Evolutionary conservation across 2,888 invertebrate species (phyloP), one percentile per base, ranked within the genome.

Genomic region (Lamellibrachia satsuma): DNA sequence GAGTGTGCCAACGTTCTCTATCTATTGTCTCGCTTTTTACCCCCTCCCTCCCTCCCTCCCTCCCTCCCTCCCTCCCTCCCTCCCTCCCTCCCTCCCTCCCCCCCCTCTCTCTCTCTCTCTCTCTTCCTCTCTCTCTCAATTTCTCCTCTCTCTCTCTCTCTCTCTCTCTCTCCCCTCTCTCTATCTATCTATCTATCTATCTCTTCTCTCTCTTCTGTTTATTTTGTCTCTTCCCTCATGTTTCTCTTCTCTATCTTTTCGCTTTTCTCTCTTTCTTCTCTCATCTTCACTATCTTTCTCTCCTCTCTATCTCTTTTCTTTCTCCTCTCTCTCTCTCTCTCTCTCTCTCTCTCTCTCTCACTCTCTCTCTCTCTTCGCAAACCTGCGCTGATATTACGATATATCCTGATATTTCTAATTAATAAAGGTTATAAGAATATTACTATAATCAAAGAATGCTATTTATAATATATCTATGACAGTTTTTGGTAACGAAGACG

Each of bases 11-110:
- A 11, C 3, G 75, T 75, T 11, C 75, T 75, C n/a, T 39, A 39
- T 39, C 39, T 39, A 39, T 39, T 39, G 39, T 39, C 39, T 39
- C 39, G 39, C 39, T 39, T 39, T 39, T 39, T 39, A 39, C 15
- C 75, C 91, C 15, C 91, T n/a, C 91, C 91, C 27, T 90, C 90
- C 2, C 90, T 51, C 90, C 11, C 90, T 90, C n/a, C 39, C 91
- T 27, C 27, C 27, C 91, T 4, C 27, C 27, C 27, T 91, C 91
- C 22, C 1, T 91, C 91, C 4, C 22, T 52, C 15, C n/a, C 2
- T n/a, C 15, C 2, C 91, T 9, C 3, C 27, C 22, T 52, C 91
- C 52, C 22, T 91, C 39, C 4, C 15, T 8, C 11, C 7, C 11
- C 90, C 7, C 11, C 11, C 90, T 7, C 7, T 8, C 90, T 90